phyloP scores from a whole-genome alignment of 2,888 invertebrate genomes.

The Lochmaea crataegi region DNA sequence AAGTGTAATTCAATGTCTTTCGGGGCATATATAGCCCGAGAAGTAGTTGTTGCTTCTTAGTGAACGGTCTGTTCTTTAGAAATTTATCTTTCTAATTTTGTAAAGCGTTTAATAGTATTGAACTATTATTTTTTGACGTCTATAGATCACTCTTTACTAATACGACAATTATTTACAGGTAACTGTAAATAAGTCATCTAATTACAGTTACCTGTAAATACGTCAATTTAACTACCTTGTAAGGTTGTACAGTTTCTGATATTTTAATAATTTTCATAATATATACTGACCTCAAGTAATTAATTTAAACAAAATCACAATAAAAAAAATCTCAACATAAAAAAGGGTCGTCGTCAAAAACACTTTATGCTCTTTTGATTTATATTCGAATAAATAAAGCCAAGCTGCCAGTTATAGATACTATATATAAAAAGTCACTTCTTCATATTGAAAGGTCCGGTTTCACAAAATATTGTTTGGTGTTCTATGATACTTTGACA shows the following conservation, averaged over 20 bases:
- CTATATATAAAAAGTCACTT: constrained; percentile 37
- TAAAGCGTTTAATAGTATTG: too few relatives aligned
- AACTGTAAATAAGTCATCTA: too few relatives aligned
- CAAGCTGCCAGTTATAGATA: constrained; percentile 49
- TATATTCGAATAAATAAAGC: constrained; percentile 48
- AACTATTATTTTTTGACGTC: too few relatives aligned
- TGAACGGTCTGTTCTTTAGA: too few relatives aligned
- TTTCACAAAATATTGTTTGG: constrained; percentile 30
- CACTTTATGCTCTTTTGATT: constrained; percentile 42
- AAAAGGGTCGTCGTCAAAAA: constrained; percentile 26
- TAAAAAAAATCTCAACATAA: constrained; percentile 32
- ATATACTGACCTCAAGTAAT: constrained; percentile 3
- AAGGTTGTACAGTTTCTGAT: background rate
- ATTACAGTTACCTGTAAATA: too few relatives aligned
- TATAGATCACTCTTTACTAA: too few relatives aligned
- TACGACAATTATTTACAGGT: too few relatives aligned
- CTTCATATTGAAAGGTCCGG: constrained; percentile 25
- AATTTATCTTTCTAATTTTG: too few relatives aligned
- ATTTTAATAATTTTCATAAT: constrained; percentile 6
- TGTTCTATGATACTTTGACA: constrained; percentile 36
- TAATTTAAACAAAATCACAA: constrained; percentile 24
- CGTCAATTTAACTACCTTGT: background rate
- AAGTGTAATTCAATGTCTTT: too few relatives aligned
- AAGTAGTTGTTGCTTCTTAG: too few relatives aligned
- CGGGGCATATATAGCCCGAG: too few relatives aligned